A percentile compares a stretch with the other conserved stretches of the same genome.
Evolutionary conservation across 2,113 vertebrate genomes (phyloP).

Genomic region (Antechinus flavipes): DNA sequence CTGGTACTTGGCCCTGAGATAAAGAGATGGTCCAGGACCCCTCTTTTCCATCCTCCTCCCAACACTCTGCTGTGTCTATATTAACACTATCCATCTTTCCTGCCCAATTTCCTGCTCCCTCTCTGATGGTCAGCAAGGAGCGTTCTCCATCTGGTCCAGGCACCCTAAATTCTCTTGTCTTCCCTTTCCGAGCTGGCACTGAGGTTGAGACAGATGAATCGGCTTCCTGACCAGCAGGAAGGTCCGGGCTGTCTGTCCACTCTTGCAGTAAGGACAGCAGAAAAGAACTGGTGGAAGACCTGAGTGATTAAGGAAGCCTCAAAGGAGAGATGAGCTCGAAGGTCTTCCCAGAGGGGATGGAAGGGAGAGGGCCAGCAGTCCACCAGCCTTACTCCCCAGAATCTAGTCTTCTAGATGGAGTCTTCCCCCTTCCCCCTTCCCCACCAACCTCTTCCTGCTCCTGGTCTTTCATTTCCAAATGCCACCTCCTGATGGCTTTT

Average conservation of each 20-base stretch:
- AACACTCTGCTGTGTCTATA: not conserved
- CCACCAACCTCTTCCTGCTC: conserved; percentile 2
- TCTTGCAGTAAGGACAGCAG: not conserved
- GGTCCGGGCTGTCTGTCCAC: not conserved
- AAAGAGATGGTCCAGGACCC: not conserved
- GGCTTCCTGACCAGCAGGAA: not conserved
- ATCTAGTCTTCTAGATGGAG: not conserved
- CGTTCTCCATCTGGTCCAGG: not conserved
- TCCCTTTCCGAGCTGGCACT: not conserved
- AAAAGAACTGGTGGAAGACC: not conserved
- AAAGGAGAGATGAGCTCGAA: not conserved
- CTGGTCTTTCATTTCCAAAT: conserved; percentile 56
- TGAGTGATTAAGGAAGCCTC: not conserved
- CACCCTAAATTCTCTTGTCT: not conserved
- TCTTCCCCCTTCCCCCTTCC: not conserved
- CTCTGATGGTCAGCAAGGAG: not conserved
- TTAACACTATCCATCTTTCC: not conserved
- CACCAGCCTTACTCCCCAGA: not conserved
- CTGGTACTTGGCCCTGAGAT: not conserved
- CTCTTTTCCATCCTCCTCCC: not conserved
- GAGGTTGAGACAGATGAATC: not conserved
- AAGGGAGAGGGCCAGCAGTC: not conserved
- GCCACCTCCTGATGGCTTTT: conserved; percentile 68
- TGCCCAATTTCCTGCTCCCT: not conserved
- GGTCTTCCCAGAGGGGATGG: not conserved